Base-by-base conservation (phyloP, 2,888 invertebrate genomes). In the Sarcophaga subvicina region DNA sequence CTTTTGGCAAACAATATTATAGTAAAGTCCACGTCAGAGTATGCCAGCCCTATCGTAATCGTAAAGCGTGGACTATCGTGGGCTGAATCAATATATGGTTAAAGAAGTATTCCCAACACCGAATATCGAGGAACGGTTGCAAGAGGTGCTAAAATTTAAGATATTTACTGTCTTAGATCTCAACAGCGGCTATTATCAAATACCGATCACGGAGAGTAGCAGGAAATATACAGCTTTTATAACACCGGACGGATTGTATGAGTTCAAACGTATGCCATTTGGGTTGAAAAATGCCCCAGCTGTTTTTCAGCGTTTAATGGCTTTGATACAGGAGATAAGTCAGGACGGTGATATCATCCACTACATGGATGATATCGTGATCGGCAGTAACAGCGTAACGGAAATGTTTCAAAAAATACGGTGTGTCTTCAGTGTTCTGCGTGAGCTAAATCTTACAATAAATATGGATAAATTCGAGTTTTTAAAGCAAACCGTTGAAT, bases 41-140 rank as follows among this genome's bases (percentile, higher is more conserved):
- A 82, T 60, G 80, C 86, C 6, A 89, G 88, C n/a, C 87, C 87
- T 12, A 86, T 89, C 17, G 77, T 87, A 27, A n/a, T 89, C n/a
- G 84, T 88, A 3, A 27, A 27, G 85, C n/a, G n/a, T n/a, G n/a
- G n/a, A n/a, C n/a, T n/a, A n/a, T n/a, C n/a, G n/a, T n/a, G n/a
- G n/a, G n/a, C 45, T 88, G 12, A 87, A 88, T 66, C 73, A 86
- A 25, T 72, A 83, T 22, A 79, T 62, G 45, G 63, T 49, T 5
- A 88, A 87, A 49, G 85, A 88, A 69, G 70, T 83, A 62, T 88
- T 75, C 20, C 88, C 85, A 11, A 85, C 76, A 20, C 86, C 81
- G 2, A 86, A 88, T 59, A 88, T 88, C 20, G 86, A 88, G 70
- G 86, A 88, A 27, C 71, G 83, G 0, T 60, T 87, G 2, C 86